Evolutionary conservation across 2,888 invertebrate genomes (phyloP).

Genomic region (Heteromurus nitidus): DNA sequence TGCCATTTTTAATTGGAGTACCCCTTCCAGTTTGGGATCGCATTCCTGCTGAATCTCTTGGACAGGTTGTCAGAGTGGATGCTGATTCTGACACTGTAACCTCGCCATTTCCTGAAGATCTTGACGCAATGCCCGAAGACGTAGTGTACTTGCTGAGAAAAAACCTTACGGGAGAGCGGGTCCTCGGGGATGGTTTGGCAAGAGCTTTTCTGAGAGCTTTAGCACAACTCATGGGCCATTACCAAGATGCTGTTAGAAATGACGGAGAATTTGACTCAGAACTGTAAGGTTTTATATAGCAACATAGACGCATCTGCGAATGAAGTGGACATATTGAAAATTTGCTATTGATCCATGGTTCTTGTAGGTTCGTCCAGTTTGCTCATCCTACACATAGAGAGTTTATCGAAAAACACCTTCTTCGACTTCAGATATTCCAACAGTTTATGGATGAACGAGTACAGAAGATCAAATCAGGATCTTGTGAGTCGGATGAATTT

Average conservation of each 20-base stretch:
- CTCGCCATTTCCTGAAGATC: conserved; percentile 89
- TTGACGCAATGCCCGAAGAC: conserved; percentile 91
- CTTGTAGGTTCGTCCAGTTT: conserved; percentile 87
- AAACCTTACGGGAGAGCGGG: conserved; percentile 68
- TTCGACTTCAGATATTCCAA: conserved; percentile 95
- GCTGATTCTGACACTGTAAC: conserved; percentile 91
- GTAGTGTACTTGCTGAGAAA: conserved; percentile 80
- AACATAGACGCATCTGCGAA: too few relatives aligned
- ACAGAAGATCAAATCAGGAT: conserved; percentile 92
- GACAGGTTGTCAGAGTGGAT: conserved; percentile 95
- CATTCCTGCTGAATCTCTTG: conserved; percentile 82
- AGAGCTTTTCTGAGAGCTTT: conserved; percentile 93
- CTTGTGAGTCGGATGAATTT: conserved; percentile 95
- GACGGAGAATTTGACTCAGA: conserved; percentile 70
- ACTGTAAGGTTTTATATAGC: conserved; percentile 69
- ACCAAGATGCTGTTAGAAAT: conserved; percentile 88
- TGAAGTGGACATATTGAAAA: too few relatives aligned
- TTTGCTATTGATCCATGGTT: neutral
- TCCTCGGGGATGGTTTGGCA: conserved; percentile 91
- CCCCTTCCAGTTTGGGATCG: conserved; percentile 90
- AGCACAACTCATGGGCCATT: conserved; percentile 95
- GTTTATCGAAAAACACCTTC: conserved; percentile 88
- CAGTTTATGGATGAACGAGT: conserved; percentile 96
- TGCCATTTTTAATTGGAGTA: conserved; percentile 98
- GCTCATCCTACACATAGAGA: conserved; percentile 89